These are phyloP conservation scores for Rhabdomys dilectus DNA, from an alignment of 2,113 vertebrate species.

Conservation along the genomic window DNA sequence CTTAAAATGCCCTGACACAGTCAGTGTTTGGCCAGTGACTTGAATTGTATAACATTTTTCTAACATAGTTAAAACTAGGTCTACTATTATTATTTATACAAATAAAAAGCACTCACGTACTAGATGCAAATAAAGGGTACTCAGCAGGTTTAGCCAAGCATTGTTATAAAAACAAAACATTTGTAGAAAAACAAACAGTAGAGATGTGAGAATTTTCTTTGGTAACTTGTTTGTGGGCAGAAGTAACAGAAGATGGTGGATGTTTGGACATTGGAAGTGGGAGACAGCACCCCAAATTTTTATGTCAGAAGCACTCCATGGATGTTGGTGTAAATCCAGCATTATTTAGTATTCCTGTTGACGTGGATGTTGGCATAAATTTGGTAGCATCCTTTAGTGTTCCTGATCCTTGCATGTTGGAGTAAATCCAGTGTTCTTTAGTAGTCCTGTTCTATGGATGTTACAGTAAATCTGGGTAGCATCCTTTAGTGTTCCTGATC, in stretches of 20 bases:
- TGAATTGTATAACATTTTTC: conserved; percentile 3
- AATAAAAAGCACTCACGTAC: not conserved
- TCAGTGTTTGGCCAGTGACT: not conserved
- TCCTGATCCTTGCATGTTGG: not conserved
- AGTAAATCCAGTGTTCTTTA: not conserved
- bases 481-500: not conserved
- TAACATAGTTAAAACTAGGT: conserved; percentile 30
- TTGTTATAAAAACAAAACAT: not conserved
- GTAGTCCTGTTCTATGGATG: not conserved
- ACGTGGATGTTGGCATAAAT: not conserved
- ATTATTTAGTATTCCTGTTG: not conserved
- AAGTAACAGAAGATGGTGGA: not conserved
- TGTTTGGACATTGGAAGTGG: not conserved
- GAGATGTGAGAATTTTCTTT: not conserved
- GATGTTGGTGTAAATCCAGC: not conserved
- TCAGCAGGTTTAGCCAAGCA: not conserved
- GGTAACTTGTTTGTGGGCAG: not conserved
- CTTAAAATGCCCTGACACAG: conserved; percentile 38
- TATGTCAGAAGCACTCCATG: not conserved
- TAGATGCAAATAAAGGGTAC: not conserved
- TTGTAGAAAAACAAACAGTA: not conserved
- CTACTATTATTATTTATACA: conserved; percentile 9
- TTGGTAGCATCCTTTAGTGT: not conserved
- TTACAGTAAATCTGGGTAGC: not conserved
- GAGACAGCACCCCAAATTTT: not conserved